A percentile compares a stretch with the other conserved stretches of the same genome.
These are phyloP conservation scores for Heliocidaris tuberculata DNA, from an alignment of 35 echinoderm and acorn worm genomes.

Conservation along the genomic window DNA sequence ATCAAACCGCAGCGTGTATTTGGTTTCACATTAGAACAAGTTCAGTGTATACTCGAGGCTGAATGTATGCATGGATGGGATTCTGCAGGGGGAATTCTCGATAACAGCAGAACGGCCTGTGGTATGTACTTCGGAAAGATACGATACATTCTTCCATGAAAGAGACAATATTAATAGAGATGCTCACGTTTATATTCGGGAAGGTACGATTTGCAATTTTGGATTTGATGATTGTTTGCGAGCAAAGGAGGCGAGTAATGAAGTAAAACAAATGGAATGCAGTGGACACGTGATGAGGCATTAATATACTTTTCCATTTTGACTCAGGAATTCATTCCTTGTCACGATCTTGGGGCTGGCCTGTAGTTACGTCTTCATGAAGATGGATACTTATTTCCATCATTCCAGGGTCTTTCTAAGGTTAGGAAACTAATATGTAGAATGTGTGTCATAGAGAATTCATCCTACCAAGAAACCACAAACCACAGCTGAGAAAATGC, in stretches of 20 bases:
- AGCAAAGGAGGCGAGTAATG: neutral
- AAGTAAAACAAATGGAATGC: neutral
- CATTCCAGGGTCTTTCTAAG: neutral
- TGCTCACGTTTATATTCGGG: neutral
- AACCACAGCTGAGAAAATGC: neutral
- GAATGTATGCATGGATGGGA: too few species aligned
- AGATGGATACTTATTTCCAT: neutral
- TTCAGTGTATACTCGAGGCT: too few species aligned
- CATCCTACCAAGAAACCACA: neutral
- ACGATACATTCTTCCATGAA: neutral
- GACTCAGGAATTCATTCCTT: neutral
- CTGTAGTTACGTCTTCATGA: neutral
- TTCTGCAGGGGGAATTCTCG: neutral
- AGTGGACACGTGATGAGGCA: neutral
- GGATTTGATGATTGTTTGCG: constrained; percentile 10
- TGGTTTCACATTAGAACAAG: too few species aligned
- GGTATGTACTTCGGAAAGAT: neutral
- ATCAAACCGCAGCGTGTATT: too few species aligned
- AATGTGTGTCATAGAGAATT: neutral
- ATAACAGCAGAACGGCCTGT: neutral
- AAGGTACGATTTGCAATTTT: neutral
- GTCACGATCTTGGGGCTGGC: neutral
- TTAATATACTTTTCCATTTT: neutral
- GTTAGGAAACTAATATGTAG: neutral
- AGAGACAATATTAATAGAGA: neutral